These are phyloP conservation scores for Neotoxoptera formosana DNA, from an alignment of 1,140 invertebrate genomes.

Conservation along the genomic window DNA sequence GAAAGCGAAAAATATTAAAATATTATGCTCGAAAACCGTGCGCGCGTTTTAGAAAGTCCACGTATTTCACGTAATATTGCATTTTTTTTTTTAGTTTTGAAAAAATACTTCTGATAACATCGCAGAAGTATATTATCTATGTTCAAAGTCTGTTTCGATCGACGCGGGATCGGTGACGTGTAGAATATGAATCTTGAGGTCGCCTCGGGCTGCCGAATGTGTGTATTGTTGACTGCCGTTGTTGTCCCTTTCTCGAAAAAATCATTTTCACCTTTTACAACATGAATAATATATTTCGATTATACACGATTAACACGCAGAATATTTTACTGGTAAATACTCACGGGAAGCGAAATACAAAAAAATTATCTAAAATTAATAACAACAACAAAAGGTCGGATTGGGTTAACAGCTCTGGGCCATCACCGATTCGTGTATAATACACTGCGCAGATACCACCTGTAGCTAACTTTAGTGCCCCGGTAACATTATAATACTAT, in stretches of 20 bases:
- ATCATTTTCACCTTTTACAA: neutral
- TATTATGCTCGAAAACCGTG: neutral
- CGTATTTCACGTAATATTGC: neutral
- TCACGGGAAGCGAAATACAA: too few relatives aligned
- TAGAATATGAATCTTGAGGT: neutral
- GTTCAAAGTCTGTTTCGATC: neutral
- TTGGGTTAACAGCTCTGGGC: too few relatives aligned
- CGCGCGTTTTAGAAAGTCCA: neutral
- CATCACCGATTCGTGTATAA: too few relatives aligned
- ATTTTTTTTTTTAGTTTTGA: neutral
- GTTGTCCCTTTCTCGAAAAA: neutral
- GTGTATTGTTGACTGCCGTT: neutral
- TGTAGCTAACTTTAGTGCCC: too few relatives aligned
- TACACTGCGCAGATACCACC: too few relatives aligned
- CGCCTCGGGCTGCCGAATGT: neutral
- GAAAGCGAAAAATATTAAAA: conserved; percentile 27
- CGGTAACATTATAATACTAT: too few relatives aligned
- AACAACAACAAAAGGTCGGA: too few relatives aligned
- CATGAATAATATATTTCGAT: too few relatives aligned
- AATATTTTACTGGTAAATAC: too few relatives aligned
- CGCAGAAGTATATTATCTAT: neutral
- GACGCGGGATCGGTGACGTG: neutral
- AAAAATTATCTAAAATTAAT: too few relatives aligned
- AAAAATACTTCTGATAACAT: neutral
- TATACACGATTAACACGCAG: too few relatives aligned